Evolutionary conservation across 2,888 invertebrate species (phyloP).

Genomic region (Caenorhabditis sulstoni): DNA sequence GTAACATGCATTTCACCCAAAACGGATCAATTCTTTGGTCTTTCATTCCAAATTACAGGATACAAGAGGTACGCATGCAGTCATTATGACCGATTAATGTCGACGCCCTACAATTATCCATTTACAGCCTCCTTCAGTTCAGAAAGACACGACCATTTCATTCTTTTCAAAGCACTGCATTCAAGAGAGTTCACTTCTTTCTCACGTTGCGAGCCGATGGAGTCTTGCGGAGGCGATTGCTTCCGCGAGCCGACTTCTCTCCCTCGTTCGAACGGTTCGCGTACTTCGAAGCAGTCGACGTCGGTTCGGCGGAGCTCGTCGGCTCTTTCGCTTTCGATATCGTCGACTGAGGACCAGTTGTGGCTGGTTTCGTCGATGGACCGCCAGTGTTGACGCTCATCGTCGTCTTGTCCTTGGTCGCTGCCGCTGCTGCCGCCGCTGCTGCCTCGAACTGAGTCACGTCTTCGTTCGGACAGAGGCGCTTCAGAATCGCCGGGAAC

Average conservation of each 20-base stretch:
- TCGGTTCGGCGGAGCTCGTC: background rate
- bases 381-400: background rate
- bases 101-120: too few relatives aligned
- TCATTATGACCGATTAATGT: too few relatives aligned
- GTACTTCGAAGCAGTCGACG: background rate
- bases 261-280: background rate
- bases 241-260: background rate
- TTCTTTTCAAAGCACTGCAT: too few relatives aligned
- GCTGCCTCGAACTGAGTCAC: constrained; percentile 11
- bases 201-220: background rate
- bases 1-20: too few relatives aligned
- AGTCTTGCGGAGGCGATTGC: background rate
- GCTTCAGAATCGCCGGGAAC: constrained; percentile 33
- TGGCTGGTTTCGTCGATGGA: too few relatives aligned
- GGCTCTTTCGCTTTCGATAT: background rate
- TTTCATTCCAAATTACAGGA: too few relatives aligned
- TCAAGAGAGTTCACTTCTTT: background rate
- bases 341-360: too few relatives aligned
- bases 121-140: too few relatives aligned
- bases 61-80: too few relatives aligned
- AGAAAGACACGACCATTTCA: too few relatives aligned
- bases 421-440: background rate
- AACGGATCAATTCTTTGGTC: too few relatives aligned
- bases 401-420: background rate
- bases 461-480: constrained; percentile 37